These are phyloP conservation scores for Thomomys bottae DNA, from an alignment of 2,113 vertebrate species.

Conservation along the genomic window DNA sequence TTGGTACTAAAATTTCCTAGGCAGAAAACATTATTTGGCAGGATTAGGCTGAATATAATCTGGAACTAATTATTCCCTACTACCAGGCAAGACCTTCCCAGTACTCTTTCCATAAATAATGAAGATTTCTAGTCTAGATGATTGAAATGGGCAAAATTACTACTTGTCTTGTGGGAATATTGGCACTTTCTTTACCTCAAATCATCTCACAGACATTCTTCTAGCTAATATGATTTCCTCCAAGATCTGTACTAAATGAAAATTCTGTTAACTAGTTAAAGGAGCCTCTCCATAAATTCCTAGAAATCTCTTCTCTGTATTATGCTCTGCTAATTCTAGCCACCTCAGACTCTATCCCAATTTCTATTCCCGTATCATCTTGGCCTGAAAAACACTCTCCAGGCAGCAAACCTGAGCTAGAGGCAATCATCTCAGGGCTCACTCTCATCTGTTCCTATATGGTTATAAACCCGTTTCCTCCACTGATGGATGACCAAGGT, in stretches of 20 bases:
- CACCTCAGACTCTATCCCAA: background rate
- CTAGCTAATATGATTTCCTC: background rate
- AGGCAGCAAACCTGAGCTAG: background rate
- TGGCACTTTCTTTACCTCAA: background rate
- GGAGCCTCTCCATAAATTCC: background rate
- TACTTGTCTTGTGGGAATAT: background rate
- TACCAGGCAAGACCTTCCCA: background rate
- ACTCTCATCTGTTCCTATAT: background rate
- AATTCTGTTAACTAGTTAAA: background rate
- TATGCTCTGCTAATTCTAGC: background rate
- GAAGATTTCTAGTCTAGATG: background rate
- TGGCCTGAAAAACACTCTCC: background rate
- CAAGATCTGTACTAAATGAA: background rate
- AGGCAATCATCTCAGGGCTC: background rate
- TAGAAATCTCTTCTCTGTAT: background rate
- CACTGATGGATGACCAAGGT: background rate
- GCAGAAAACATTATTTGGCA: background rate
- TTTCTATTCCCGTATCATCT: no score
- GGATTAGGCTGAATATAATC: background rate
- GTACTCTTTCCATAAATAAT: background rate
- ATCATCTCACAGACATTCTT: background rate
- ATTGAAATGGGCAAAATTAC: background rate
- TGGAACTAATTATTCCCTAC: background rate
- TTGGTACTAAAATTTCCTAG: background rate
- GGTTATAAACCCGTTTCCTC: background rate